Conservation (phyloP, 1,140 invertebrate genomes). For the Aphelenchoides avenae region DNA sequence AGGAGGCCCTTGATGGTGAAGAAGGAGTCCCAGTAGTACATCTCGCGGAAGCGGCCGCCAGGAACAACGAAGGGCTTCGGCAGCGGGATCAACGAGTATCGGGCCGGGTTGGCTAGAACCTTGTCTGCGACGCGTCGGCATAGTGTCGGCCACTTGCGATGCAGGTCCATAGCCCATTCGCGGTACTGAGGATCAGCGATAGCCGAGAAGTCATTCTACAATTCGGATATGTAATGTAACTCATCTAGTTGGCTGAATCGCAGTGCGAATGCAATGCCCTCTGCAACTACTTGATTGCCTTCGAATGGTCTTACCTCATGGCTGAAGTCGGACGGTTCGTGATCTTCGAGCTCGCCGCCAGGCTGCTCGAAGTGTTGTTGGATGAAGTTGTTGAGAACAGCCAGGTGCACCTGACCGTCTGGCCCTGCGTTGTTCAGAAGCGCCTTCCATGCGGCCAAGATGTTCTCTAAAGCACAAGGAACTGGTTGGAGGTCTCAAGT, state of each 20-base stretch:
- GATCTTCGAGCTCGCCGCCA: slow-evolving; percentile 49
- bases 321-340: slow-evolving; percentile 37
- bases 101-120: slow-evolving; percentile 72
- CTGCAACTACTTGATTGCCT: neutral
- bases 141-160: slow-evolving; percentile 74
- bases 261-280: too few relatives aligned
- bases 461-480: slow-evolving; percentile 33
- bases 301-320: slow-evolving; percentile 17
- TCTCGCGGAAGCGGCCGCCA: slow-evolving; percentile 74
- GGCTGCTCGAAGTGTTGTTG: slow-evolving; percentile 49
- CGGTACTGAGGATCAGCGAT: slow-evolving; percentile 69
- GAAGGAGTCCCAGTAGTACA: slow-evolving; percentile 90
- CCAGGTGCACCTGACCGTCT: slow-evolving; percentile 24
- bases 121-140: slow-evolving; percentile 72
- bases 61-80: slow-evolving; percentile 84
- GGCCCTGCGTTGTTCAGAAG: slow-evolving; percentile 8
- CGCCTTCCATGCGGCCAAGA: slow-evolving; percentile 37
- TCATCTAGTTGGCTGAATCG: slow-evolving; percentile 14
- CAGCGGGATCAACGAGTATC: slow-evolving; percentile 76
- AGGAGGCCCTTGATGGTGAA: slow-evolving; percentile 80
- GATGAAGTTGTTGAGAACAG: slow-evolving; percentile 32
- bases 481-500: neutral
- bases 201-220: slow-evolving; percentile 27
- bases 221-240: slow-evolving; percentile 9
- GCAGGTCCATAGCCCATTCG: slow-evolving; percentile 60